Base-by-base conservation (phyloP, 2,888 invertebrate genomes). In the Perdita meconis region DNA sequence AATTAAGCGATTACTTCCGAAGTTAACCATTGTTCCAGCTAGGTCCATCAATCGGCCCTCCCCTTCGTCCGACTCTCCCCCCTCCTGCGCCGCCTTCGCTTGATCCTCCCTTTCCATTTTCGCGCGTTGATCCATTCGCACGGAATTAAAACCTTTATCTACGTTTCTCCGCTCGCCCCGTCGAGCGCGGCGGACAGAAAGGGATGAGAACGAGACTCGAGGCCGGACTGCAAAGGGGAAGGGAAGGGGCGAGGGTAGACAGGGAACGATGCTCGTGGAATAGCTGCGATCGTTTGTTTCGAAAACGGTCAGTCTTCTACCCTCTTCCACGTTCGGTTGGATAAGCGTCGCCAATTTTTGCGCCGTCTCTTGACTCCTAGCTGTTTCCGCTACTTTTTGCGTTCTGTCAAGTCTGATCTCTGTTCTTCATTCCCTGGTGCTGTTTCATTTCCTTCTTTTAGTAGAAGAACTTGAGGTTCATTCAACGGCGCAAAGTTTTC, bases 61-160 rank as follows among this genome's bases (percentile, higher is more conserved):
- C 40, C 19, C 24, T 22, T 19, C 53, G 5, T 10, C 59, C 36
- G 13, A 44, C 16, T 13, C 30, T 22, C 22, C 26, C 24, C 34
- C 42, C 12, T 30, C 36, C 34, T n/a, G 2, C 22, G 42, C 50
- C 61, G 34, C 63, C 63, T 60, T 13, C 36, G 38, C 57, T 6
- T 36, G 72, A 78, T 75, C 66, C 81, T 78, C 73, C 63, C 73
- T 55, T 34, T 71, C 78, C 79, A 85, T 81, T 85, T 85, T 84
- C 79, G 72, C 79, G 72, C 81, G 74, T 71, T 80, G 82, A 81
- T 75, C 83, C 82, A 69, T 83, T 87, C 86, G 83, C 70, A 81
- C 83, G 85, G 86, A 89, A 89, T 89, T 89, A 89, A 89, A 89
- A 86, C 80, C 85, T 86, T 89, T 89, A 87, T 88, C 86, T 83